These are phyloP conservation scores for Halichondria panicea DNA, from an alignment of 37 sponge, comb jelly and placozoan species.

Conservation along the genomic window DNA sequence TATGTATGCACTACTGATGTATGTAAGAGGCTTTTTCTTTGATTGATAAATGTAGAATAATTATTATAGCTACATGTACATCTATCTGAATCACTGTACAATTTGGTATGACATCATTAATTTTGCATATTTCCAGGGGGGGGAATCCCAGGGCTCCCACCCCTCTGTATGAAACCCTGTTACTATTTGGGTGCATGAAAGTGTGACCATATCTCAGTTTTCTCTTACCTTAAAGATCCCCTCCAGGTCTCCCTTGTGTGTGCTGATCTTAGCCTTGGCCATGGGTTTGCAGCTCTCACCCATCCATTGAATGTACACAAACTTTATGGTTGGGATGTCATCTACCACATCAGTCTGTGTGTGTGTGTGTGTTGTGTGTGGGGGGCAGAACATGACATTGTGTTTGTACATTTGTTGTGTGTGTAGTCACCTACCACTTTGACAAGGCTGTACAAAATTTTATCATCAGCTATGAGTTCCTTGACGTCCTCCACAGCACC, in stretches of 20 bases:
- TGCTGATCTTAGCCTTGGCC: conserved; percentile 79
- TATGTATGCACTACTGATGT: too few relatives aligned
- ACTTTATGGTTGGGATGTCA: conserved; percentile 89
- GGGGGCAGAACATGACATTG: background rate
- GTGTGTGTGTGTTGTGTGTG: background rate
- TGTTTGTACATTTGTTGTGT: background rate
- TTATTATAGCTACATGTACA: too few relatives aligned
- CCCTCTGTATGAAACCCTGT: background rate
- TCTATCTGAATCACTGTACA: too few relatives aligned
- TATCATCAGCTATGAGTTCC: conserved; percentile 22
- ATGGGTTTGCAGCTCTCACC: conserved; percentile 87
- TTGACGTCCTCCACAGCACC: conserved; percentile 21
- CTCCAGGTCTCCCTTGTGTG: conserved; percentile 81
- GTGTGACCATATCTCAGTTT: background rate
- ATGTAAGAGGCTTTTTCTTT: too few relatives aligned
- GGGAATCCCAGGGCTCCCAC: too few relatives aligned
- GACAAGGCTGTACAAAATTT: conserved; percentile 53
- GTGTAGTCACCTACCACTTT: conserved; percentile 69
- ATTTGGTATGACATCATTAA: too few relatives aligned
- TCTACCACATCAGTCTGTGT: conserved; percentile 84
- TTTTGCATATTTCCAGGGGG: too few relatives aligned
- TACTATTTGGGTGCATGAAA: background rate
- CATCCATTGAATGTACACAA: conserved; percentile 84
- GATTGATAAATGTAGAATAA: too few relatives aligned
- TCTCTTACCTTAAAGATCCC: conserved; percentile 75